These are phyloP conservation scores for Perca flavescens DNA, from an alignment of 2,113 vertebrate species.

Conservation along the genomic window DNA sequence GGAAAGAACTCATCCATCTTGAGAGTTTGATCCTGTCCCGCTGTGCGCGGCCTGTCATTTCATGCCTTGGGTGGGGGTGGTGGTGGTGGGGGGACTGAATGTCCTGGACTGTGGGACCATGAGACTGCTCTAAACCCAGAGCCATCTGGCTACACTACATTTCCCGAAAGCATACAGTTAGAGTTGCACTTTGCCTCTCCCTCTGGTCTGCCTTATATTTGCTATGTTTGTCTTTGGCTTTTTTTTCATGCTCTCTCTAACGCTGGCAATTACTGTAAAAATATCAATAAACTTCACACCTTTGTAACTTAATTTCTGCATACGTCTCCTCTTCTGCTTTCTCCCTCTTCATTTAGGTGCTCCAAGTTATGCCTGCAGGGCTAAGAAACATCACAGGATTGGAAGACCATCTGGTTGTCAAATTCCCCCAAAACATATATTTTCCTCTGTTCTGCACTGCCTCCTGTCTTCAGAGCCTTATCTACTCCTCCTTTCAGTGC, in stretches of 20 bases:
- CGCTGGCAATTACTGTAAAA: background rate
- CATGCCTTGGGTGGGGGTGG: slow-evolving; percentile 12
- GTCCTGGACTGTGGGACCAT: slow-evolving; percentile 30
- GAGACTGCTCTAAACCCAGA: slow-evolving; percentile 25
- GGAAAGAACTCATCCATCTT: slow-evolving; percentile 38
- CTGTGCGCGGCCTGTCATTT: slow-evolving; percentile 28
- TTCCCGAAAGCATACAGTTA: slow-evolving; percentile 41
- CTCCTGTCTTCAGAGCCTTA: background rate
- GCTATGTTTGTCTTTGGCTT: background rate
- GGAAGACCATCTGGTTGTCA: slow-evolving; percentile 17
- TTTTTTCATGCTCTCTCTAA: background rate
- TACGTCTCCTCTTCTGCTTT: background rate
- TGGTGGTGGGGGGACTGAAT: background rate
- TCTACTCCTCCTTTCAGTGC: background rate
- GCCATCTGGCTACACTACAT: slow-evolving; percentile 46
- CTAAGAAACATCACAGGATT: background rate
- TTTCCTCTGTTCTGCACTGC: background rate
- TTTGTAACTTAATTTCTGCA: background rate
- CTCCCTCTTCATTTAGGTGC: background rate
- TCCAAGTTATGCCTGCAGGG: background rate
- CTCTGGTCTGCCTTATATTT: background rate
- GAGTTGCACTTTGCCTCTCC: slow-evolving; percentile 27
- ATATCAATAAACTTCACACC: background rate
- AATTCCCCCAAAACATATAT: background rate
- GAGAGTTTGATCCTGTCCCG: slow-evolving; percentile 57